phyloP scores from a whole-genome alignment of 2,888 invertebrate species.

The Sminthurides aquaticus region DNA sequence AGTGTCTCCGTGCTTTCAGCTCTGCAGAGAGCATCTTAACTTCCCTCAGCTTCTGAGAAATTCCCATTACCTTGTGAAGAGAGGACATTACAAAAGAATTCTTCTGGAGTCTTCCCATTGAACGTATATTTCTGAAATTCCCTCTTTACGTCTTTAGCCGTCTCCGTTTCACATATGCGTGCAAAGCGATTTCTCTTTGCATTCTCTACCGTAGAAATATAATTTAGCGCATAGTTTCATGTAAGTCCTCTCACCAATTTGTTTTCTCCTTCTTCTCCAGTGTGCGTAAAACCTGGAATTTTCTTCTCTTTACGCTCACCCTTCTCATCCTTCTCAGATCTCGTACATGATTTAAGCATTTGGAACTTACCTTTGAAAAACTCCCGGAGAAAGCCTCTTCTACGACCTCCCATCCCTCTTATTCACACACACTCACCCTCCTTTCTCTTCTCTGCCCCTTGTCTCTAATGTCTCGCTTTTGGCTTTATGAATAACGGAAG shows the following conservation, averaged over 20 bases:
- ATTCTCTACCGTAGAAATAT: neutral
- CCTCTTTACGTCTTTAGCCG: neutral
- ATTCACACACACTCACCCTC: neutral
- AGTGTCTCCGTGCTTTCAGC: too few relatives aligned
- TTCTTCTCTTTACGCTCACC: neutral
- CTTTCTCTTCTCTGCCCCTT: neutral
- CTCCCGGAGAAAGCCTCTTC: too few relatives aligned
- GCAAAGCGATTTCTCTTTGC: too few relatives aligned
- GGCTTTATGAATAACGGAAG: constrained; percentile 35
- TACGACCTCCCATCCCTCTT: too few relatives aligned
- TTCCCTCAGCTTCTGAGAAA: too few relatives aligned
- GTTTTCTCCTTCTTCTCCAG: too few relatives aligned
- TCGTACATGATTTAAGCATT: neutral
- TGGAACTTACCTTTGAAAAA: too few relatives aligned
- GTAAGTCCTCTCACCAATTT: neutral
- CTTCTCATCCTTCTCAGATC: too few relatives aligned
- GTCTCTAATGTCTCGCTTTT: neutral
- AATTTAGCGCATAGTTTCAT: constrained; percentile 16
- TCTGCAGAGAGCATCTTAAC: too few relatives aligned
- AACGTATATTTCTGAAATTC: neutral
- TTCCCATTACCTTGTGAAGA: neutral
- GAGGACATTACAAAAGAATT: neutral
- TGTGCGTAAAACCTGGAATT: too few relatives aligned
- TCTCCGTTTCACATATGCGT: too few relatives aligned
- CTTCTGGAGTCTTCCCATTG: neutral